Evolutionary conservation across 2,888 invertebrate genomes (phyloP).

Genomic region (Lagria hirta): DNA sequence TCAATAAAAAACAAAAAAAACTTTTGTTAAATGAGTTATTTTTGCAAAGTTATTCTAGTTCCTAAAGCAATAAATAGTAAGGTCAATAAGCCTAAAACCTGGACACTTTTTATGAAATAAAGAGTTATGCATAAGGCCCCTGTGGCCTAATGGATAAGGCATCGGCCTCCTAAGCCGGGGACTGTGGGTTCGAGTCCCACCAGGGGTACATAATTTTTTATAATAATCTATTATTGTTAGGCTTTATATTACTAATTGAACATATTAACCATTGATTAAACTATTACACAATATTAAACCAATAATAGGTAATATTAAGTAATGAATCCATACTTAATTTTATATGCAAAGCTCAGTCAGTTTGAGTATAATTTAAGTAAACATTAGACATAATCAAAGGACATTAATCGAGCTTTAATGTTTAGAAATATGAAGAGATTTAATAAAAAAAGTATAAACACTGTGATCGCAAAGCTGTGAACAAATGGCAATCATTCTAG

Average conservation of each 20-base stretch:
- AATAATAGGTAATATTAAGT: too few relatives aligned
- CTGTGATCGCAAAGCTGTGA: constrained; percentile 25
- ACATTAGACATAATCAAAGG: constrained; percentile 18
- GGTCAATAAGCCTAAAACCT: too few relatives aligned
- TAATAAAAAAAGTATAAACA: constrained; percentile 19
- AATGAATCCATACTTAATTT: too few relatives aligned
- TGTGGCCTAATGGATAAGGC: constrained; percentile 84
- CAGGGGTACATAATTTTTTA: constrained; percentile 64
- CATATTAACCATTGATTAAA: background rate
- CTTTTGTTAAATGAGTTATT: constrained; percentile 2
- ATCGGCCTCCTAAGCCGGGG: constrained; percentile 84
- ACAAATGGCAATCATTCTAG: constrained; percentile 22
- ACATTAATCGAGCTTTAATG: constrained; percentile 17
- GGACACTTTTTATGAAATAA: background rate
- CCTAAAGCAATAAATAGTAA: too few relatives aligned
- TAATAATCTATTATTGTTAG: constrained; percentile 2
- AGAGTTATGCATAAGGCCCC: constrained; percentile 58
- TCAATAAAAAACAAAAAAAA: constrained; percentile 9
- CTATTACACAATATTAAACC: background rate
- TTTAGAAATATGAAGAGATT: constrained; percentile 20
- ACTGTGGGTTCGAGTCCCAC: constrained; percentile 85
- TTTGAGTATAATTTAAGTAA: constrained; percentile 7
- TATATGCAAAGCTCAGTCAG: too few relatives aligned
- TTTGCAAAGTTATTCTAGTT: too few relatives aligned
- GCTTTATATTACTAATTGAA: background rate